These are phyloP conservation scores for Pilophorus perplexus DNA, from an alignment of 2,888 invertebrate species.

Conservation along the genomic window DNA sequence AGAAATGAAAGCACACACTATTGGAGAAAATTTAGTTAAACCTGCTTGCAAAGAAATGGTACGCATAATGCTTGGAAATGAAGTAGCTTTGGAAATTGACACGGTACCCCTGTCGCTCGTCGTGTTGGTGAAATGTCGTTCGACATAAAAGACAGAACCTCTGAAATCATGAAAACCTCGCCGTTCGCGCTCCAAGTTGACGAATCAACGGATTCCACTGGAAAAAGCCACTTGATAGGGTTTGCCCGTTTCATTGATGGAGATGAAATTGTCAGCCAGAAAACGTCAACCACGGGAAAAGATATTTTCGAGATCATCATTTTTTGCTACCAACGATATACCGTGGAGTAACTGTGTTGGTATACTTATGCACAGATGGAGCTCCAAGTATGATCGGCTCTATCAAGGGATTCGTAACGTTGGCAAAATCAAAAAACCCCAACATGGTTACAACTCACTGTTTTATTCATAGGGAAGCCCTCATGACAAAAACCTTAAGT, in stretches of 20 bases:
- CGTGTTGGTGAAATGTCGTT: not conserved
- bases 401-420: slow-evolving; percentile 11
- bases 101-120: slow-evolving; percentile 2
- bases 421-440: slow-evolving; percentile 9
- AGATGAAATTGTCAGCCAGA: slow-evolving; percentile 25
- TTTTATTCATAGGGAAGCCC: slow-evolving; percentile 1
- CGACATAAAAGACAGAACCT: slow-evolving; percentile 14
- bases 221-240: slow-evolving; percentile 35
- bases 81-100: no score
- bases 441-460: slow-evolving; percentile 1
- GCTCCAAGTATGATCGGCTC: slow-evolving; percentile 19
- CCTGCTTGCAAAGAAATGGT: no score
- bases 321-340: not conserved
- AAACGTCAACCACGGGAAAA: slow-evolving; percentile 1
- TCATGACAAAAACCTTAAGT: slow-evolving; percentile 10
- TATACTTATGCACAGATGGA: slow-evolving; percentile 1
- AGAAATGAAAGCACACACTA: no score
- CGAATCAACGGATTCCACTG: slow-evolving; percentile 16
- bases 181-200: slow-evolving; percentile 32
- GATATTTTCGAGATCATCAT: slow-evolving; percentile 11
- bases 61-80: no score
- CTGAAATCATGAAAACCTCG: not conserved
- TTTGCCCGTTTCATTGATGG: slow-evolving; percentile 38
- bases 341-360: slow-evolving; percentile 3
- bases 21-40: no score